A percentile compares a stretch with the other conserved stretches of the same genome.
Conservation (phyloP, 2,888 invertebrate species). For the Agrotis puta region DNA sequence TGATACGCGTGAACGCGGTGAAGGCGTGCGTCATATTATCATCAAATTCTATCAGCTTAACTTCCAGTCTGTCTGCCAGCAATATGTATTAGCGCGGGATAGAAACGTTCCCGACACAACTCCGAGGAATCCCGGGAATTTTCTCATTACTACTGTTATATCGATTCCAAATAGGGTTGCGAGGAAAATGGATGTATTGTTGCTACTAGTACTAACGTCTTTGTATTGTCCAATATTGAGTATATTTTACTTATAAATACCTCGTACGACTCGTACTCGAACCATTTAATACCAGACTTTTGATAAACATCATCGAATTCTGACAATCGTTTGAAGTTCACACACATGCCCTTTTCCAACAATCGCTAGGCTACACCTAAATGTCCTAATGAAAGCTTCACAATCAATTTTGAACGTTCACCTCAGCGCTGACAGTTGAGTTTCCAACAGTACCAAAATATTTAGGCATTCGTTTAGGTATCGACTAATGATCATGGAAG, state of each 20-base stretch:
- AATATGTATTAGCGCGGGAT: conserved; percentile 45
- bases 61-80: conserved; percentile 25
- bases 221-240: not conserved
- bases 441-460: not conserved
- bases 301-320: not conserved
- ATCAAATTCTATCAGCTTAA: conserved; percentile 38
- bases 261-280: not conserved
- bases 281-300: not conserved
- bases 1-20: conserved; percentile 13
- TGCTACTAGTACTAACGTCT: not conserved
- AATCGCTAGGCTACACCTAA: not conserved
- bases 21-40: conserved; percentile 20
- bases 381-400: not conserved
- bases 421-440: not conserved
- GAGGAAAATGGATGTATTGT: conserved; percentile 3
- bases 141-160: conserved; percentile 55
- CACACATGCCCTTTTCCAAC: not conserved
- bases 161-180: conserved; percentile 33
- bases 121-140: conserved; percentile 48
- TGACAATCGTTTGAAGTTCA: not conserved
- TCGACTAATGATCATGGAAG: not conserved
- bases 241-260: not conserved
- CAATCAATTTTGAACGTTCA: not conserved
- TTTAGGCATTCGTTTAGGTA: not conserved
- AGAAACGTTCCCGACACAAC: conserved; percentile 43